Conservation (phyloP, 2,113 vertebrate species). For the Rhineura floridana region DNA sequence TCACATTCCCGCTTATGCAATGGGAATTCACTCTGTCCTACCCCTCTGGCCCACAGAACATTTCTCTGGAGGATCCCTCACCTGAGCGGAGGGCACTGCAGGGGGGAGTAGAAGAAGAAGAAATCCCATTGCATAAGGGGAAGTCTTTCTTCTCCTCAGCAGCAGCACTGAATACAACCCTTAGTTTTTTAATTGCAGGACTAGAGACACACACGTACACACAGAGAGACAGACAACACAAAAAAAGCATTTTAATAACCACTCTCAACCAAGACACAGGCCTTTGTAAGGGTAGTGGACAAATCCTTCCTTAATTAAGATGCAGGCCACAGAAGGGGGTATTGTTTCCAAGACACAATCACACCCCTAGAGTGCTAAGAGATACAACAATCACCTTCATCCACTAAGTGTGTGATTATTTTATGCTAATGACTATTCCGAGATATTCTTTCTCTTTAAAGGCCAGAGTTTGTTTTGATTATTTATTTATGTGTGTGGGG, state of each 20-base stretch:
- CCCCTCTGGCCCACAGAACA: too few species aligned
- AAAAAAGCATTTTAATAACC: background rate
- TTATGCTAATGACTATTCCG: background rate
- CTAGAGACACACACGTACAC: background rate
- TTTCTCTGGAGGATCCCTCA: too few species aligned
- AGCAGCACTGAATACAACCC: too few species aligned
- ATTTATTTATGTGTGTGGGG: background rate
- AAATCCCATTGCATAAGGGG: too few species aligned
- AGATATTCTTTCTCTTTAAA: constrained; percentile 25
- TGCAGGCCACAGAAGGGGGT: background rate
- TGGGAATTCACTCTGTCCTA: too few species aligned
- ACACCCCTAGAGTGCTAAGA: constrained; percentile 14
- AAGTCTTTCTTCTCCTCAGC: too few species aligned
- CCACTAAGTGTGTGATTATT: background rate
- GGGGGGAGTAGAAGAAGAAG: too few species aligned
- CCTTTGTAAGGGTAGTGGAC: background rate
- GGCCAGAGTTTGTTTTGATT: background rate
- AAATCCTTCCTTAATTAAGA: constrained; percentile 50
- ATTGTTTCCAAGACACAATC: constrained; percentile 6
- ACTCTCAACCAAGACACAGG: background rate
- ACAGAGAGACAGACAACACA: background rate
- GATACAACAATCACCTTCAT: constrained; percentile 24
- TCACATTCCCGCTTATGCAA: too few species aligned
- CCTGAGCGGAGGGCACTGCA: too few species aligned
- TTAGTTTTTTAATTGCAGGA: background rate